Conservation (phyloP, 2,888 invertebrate genomes). For the Coenonympha glycerion region DNA sequence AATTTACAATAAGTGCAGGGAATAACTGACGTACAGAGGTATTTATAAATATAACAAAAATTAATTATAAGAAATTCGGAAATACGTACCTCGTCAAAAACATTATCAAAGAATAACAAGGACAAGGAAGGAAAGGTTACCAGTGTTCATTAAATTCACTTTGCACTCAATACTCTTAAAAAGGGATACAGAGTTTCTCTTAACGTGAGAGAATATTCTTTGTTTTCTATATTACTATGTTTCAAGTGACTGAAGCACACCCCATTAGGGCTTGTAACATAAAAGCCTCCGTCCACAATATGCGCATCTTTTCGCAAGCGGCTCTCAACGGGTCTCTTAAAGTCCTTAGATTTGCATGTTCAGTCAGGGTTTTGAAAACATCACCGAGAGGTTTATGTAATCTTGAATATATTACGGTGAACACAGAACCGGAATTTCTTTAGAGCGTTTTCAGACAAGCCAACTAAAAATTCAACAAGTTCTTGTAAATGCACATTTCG, state of each 20-base stretch:
- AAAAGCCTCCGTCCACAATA: constrained; percentile 12
- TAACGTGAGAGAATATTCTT: neutral
- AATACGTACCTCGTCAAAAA: too few relatives aligned
- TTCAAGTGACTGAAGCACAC: neutral
- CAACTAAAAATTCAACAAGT: neutral
- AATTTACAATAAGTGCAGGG: too few relatives aligned
- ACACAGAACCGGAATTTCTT: neutral
- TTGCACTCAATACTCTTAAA: too few relatives aligned
- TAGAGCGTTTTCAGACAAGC: neutral
- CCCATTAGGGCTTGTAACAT: constrained; percentile 6
- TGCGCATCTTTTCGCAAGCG: constrained; percentile 13
- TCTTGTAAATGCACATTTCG: too few relatives aligned
- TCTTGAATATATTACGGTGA: constrained; percentile 18
- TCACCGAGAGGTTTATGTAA: constrained; percentile 19
- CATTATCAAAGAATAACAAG: too few relatives aligned
- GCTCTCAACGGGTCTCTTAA: constrained; percentile 9
- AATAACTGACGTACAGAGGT: too few relatives aligned
- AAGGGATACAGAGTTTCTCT: too few relatives aligned
- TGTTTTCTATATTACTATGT: neutral
- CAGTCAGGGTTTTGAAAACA: constrained; percentile 18
- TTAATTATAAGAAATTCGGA: too few relatives aligned
- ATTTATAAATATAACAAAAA: too few relatives aligned
- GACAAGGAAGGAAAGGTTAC: too few relatives aligned
- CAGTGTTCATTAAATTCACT: too few relatives aligned
- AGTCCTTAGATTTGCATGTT: constrained; percentile 17